Evolutionary conservation across 1,140 invertebrate species (phyloP), one percentile per base, ranked within the genome.

Genomic region (Saccostrea echinata): DNA sequence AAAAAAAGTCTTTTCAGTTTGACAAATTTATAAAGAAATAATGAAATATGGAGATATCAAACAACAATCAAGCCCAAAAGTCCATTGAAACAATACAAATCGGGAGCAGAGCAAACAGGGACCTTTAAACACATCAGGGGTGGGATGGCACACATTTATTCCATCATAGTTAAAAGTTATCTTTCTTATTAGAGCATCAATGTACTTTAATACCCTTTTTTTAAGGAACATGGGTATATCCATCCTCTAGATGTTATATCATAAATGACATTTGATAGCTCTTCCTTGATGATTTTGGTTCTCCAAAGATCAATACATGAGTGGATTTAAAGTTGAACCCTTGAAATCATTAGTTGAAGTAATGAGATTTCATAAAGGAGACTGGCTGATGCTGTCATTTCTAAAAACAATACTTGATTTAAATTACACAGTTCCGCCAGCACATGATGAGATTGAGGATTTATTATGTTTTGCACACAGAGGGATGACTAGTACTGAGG

Each of bases 381-480:
- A n/a, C 16, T 61, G 21, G 55, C 55, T 61, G 55, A 61, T n/a
- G 68, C 68, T 71, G 30, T 71, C 68, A 71, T 35, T 71, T 30
- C 27, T 11, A 13, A 30, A 9, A 27, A 71, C 68, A 71, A 18
- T 24, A 18, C 30, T 71, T 71, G 68, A 33, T 71, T 27, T 71
- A 33, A 71, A 71, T 71, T 30, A 27, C 68, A 71, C 33, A 33
- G 11, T 71, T 71, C 30, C 27, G 30, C 11, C 68, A 71, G 30
- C 24, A 71, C 24, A 71, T 33, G 68, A 71, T 71, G 27, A 27
- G 16, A 30, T 8, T 18, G 11, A 13, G 13, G 68, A 71, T 71
- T 71, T 71, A 71, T 61, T 0, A 21, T 61, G 3, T n/a, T 61
- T 61, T 61, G 4, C 16, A 21, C 55, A 61, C 21, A 30, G 9